Evolutionary conservation across 1,140 invertebrate species (phyloP), one percentile per base, ranked within the genome.

Genomic region (Chelonus insularis): DNA sequence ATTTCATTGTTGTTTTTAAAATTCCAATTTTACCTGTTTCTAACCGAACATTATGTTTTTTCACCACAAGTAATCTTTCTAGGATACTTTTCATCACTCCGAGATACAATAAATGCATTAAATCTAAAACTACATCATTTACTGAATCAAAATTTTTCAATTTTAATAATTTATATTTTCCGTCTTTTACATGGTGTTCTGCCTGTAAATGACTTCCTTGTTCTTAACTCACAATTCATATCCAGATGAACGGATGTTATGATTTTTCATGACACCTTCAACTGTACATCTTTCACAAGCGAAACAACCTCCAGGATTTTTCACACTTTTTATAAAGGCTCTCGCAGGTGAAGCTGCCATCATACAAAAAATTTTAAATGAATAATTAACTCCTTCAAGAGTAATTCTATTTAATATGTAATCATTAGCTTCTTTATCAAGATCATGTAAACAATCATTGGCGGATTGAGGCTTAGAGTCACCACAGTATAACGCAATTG

Each of bases 61-160:
- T 54, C 23, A 43, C 16, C 54, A 43, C 39, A 7, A 43, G 7
- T 16, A 54, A 50, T 41, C 56, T 62, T n/a, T 56, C 57, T 4
- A 67, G 34, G 7, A 67, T 29, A 32, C 25, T 36, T 60, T 62
- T 65, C 29, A 21, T 36, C 8, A 65, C 39, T 1, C 63, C 60
- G 14, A 62, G 54, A 43, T 45, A 63, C 14, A 68, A 52, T 5
- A 63, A 41, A 52, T 68, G 66, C 66, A 68, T 68, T 4, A 37
- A 54, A 60, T 68, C 63, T 16, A 65, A 43, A 0, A 50, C 16
- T 3, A 68, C 39, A 34, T 37, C 20, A 7, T 51, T 34, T 4
- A 64, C 41, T 4, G 55, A 32, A 54, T 68, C 43, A 57, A 68
- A 64, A 5, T 54, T 21, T n/a, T 62, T 54, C 21, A 64, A 56